These are phyloP conservation scores for Panopea generosa DNA, from an alignment of 2,888 invertebrate genomes.

Conservation along the genomic window DNA sequence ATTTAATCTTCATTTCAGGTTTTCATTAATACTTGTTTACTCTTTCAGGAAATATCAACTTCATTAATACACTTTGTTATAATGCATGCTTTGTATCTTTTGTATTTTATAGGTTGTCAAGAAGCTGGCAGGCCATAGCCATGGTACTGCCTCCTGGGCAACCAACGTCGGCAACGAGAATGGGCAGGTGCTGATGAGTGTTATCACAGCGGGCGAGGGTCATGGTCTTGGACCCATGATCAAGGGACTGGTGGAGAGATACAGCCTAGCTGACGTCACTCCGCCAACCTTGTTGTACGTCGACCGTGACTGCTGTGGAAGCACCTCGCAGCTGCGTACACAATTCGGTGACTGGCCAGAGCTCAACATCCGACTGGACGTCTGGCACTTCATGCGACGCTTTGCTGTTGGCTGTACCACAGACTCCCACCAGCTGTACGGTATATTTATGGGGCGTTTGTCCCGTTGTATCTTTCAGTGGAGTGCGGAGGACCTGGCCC, in stretches of 20 bases:
- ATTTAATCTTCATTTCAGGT: too few relatives aligned
- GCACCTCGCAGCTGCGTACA: background rate
- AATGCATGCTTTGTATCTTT: too few relatives aligned
- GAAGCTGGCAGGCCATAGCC: slow-evolving; percentile 55
- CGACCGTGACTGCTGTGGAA: slow-evolving; percentile 69
- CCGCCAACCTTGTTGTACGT: slow-evolving; percentile 69
- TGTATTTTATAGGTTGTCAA: slow-evolving; percentile 32
- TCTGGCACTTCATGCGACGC: slow-evolving; percentile 71
- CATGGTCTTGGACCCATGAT: slow-evolving; percentile 52
- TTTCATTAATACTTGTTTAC: too few relatives aligned
- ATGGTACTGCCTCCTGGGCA: slow-evolving; percentile 62
- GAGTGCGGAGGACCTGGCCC: background rate
- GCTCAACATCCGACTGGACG: slow-evolving; percentile 51
- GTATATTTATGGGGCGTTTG: slow-evolving; percentile 54
- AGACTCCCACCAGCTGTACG: slow-evolving; percentile 66
- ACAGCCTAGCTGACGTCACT: too few relatives aligned
- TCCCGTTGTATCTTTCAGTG: background rate
- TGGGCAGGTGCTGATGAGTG: slow-evolving; percentile 66
- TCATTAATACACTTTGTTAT: too few relatives aligned
- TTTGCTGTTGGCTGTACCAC: slow-evolving; percentile 54
- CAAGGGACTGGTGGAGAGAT: background rate
- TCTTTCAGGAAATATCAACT: too few relatives aligned
- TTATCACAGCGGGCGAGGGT: slow-evolving; percentile 65
- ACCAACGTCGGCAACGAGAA: slow-evolving; percentile 72
- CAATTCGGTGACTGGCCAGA: background rate